Conservation (phyloP, 2,113 vertebrate genomes). For the Plecturocebus donacophilus region DNA sequence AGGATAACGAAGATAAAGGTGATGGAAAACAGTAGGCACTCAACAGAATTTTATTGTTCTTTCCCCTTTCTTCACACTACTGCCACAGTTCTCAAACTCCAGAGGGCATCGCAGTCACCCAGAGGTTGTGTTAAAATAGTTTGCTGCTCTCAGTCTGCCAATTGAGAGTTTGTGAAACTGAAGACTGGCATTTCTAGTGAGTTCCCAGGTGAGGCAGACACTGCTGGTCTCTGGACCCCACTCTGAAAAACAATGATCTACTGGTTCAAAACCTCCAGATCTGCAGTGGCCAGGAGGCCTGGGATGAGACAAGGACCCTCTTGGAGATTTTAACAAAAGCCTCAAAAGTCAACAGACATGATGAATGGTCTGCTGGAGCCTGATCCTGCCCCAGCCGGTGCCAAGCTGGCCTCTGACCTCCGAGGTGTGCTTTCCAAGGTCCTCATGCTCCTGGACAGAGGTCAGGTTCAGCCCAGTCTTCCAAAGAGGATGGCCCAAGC, state of each 20-base stretch:
- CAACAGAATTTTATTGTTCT: fast-evolving
- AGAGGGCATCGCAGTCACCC: fast-evolving
- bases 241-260: not conserved
- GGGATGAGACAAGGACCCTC: not conserved
- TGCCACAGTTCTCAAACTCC: not conserved
- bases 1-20: not conserved
- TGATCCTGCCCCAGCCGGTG: not conserved
- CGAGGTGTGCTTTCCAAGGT: not conserved
- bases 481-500: not conserved
- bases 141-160: not conserved
- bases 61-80: not conserved
- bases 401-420: not conserved
- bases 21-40: not conserved
- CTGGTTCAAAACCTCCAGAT: not conserved
- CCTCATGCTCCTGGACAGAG: fast-evolving
- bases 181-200: not conserved
- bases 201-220: not conserved
- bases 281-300: not conserved
- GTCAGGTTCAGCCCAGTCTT: not conserved
- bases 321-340: not conserved
- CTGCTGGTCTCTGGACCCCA: not conserved
- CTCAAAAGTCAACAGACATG: not conserved
- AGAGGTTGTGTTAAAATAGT: fast-evolving
- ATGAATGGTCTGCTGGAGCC: not conserved
- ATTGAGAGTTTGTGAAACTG: not conserved